These are phyloP conservation scores for Saturnia pavonia DNA, from an alignment of 2,888 invertebrate genomes.

Conservation along the genomic window DNA sequence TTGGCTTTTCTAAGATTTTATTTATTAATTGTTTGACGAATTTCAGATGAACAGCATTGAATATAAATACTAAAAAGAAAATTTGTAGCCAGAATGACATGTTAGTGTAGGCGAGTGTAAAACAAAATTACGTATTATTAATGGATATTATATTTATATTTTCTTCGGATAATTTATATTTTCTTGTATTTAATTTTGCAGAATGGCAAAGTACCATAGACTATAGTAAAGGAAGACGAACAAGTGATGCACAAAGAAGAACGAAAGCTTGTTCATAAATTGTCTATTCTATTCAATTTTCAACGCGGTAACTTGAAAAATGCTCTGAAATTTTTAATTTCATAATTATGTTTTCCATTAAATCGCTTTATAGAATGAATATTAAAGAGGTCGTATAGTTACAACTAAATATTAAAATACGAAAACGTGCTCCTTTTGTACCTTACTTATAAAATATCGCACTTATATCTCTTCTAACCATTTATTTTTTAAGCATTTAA, in stretches of 20 bases:
- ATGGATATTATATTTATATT: background rate
- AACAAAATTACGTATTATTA: too few species aligned
- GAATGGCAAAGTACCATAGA: background rate
- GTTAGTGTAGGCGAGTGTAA: too few species aligned
- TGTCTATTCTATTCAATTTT: constrained; percentile 13
- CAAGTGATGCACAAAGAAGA: background rate
- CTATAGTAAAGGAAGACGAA: background rate
- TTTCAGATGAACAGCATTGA: background rate
- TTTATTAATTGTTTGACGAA: background rate
- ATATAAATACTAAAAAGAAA: too few species aligned
- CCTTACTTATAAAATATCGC: background rate
- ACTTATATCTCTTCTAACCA: too few species aligned
- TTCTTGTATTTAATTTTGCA: background rate
- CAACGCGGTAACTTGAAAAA: background rate
- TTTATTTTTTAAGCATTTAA: too few species aligned
- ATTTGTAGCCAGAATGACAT: too few species aligned
- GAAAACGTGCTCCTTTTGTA: too few species aligned
- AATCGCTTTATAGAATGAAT: background rate
- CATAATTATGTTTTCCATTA: background rate
- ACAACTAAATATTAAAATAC: too few species aligned
- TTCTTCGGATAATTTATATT: background rate
- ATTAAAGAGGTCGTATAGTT: background rate
- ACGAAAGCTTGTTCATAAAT: background rate
- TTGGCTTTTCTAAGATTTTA: background rate
- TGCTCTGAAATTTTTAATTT: background rate